Evolutionary conservation across 2,113 vertebrate species (phyloP).

Genomic region (Siniperca chuatsi): DNA sequence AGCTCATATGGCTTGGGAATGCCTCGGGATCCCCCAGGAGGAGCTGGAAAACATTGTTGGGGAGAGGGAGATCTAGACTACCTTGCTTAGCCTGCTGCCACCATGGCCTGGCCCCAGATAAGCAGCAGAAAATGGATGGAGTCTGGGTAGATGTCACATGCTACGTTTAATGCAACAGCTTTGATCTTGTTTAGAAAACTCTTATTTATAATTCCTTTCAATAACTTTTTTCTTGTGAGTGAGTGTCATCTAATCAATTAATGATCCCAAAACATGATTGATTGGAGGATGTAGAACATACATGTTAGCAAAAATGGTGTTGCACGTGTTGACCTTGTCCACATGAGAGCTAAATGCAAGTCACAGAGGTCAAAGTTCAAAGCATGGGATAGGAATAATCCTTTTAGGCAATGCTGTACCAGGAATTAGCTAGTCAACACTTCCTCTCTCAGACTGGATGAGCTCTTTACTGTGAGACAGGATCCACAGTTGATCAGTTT

Average conservation of each 20-base stretch:
- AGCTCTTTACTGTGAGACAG: constrained; percentile 40
- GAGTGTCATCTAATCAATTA: neutral
- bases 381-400: constrained; percentile 73
- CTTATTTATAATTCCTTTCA: neutral
- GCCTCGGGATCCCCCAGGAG: no score
- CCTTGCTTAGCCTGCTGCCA: neutral
- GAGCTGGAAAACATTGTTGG: neutral
- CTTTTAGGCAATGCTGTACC: constrained; percentile 64
- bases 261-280: neutral
- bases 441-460: constrained; percentile 55
- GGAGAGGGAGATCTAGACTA: neutral
- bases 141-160: no score
- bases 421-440: constrained; percentile 57
- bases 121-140: neutral
- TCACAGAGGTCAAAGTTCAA: constrained; percentile 12
- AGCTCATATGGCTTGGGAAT: no score
- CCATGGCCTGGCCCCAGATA: neutral
- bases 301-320: neutral
- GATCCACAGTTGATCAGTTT: constrained; percentile 18
- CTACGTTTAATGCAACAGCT: neutral
- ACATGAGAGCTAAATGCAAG: neutral
- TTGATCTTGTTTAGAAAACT: neutral
- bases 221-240: neutral
- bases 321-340: neutral
- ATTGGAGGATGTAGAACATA: neutral